phyloP scores from a whole-genome alignment of 2,113 vertebrate genomes.

The Bufo bufo region DNA sequence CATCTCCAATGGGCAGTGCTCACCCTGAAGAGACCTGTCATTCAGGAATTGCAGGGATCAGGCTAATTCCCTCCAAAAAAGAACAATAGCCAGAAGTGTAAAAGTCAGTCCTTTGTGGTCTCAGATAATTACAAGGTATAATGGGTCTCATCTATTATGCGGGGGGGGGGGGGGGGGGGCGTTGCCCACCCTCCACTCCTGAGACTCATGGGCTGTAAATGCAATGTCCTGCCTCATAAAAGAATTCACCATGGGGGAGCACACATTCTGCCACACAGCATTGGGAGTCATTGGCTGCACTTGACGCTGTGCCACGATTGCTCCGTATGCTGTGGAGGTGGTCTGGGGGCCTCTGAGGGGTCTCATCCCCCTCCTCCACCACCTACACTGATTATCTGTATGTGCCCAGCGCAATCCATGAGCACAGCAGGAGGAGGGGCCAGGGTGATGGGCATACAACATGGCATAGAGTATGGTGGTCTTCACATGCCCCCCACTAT shows the following conservation, averaged over 20 bases:
- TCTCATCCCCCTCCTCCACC: neutral
- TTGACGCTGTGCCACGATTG: slow-evolving; percentile 60
- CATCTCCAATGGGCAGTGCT: neutral
- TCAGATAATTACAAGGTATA: slow-evolving; percentile 88
- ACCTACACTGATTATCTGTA: slow-evolving; percentile 26
- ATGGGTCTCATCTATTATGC: slow-evolving; percentile 88
- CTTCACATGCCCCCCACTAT: neutral
- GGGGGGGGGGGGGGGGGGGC: slow-evolving; percentile 88
- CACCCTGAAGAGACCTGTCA: neutral
- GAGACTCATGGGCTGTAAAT: slow-evolving; percentile 80
- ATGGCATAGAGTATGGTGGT: neutral
- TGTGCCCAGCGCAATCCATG: neutral
- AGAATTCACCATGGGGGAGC: slow-evolving; percentile 64
- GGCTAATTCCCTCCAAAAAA: slow-evolving; percentile 39
- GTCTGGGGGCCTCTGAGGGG: neutral
- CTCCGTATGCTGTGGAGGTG: slow-evolving; percentile 44
- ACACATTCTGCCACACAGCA: slow-evolving; percentile 67
- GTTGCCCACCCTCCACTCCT: slow-evolving; percentile 78
- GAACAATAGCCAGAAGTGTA: slow-evolving; percentile 1
- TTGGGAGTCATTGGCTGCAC: slow-evolving; percentile 63
- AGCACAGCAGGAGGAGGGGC: neutral
- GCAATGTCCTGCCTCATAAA: slow-evolving; percentile 73
- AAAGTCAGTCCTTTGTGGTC: slow-evolving; percentile 69
- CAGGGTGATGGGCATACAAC: neutral
- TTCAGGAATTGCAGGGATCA: neutral